Conservation (phyloP, 2,113 vertebrate species). For the Hucho hucho region DNA sequence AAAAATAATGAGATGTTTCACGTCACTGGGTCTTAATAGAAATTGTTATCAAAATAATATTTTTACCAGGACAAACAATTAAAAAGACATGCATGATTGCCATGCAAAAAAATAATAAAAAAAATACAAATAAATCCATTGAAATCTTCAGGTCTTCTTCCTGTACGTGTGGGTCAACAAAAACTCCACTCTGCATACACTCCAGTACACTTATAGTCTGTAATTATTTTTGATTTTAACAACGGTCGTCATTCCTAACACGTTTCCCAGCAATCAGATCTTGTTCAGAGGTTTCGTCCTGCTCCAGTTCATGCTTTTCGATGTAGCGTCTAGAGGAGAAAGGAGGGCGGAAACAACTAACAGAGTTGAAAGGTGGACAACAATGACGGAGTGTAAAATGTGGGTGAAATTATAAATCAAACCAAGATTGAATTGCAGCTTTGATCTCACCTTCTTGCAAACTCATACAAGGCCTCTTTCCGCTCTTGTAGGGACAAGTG, state of each 20-base stretch:
- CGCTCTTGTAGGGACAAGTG: conserved; percentile 95
- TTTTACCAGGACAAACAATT: conserved; percentile 72
- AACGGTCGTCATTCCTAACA: conserved; percentile 36
- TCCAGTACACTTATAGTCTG: conserved; percentile 51
- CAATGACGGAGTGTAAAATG: too few relatives aligned
- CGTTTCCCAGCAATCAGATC: conserved; percentile 25
- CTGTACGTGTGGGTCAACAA: conserved; percentile 29
- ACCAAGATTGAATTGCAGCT: too few relatives aligned
- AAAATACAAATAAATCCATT: conserved; percentile 39
- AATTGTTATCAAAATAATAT: conserved; percentile 80
- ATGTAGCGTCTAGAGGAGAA: conserved; percentile 68
- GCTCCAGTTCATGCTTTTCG: conserved; percentile 73
- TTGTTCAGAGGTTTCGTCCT: conserved; percentile 66
- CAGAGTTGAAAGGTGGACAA: not conserved
- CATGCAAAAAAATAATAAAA: conserved; percentile 56
- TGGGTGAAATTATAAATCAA: too few relatives aligned
- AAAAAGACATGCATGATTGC: conserved; percentile 76
- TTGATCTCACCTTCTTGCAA: conserved; percentile 86
- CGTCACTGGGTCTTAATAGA: conserved; percentile 76
- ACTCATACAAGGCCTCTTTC: conserved; percentile 89
- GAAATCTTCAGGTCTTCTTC: conserved; percentile 42
- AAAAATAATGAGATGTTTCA: conserved; percentile 81
- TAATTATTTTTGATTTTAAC: conserved; percentile 44
- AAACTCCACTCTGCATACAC: conserved; percentile 45
- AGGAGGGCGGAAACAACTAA: conserved; percentile 1